Conservation (phyloP, 2,888 invertebrate genomes). For the Drosophila melanosoma region DNA sequence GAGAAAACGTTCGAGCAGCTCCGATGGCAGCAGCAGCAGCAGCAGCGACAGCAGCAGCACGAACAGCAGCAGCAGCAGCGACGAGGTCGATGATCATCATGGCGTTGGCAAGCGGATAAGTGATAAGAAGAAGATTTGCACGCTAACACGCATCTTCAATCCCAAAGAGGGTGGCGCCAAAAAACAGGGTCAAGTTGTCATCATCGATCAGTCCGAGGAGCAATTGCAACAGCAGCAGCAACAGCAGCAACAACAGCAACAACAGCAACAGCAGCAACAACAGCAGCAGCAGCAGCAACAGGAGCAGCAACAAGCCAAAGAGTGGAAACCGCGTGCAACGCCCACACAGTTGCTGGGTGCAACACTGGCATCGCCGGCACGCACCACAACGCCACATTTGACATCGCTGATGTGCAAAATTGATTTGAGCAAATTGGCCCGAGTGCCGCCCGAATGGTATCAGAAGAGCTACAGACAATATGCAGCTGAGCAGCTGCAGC, state of each 20-base stretch:
- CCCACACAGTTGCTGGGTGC: slow-evolving; percentile 73
- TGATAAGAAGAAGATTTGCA: slow-evolving; percentile 90
- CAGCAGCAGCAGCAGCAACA: slow-evolving; percentile 29
- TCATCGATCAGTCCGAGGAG: slow-evolving; percentile 88
- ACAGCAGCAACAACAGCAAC: slow-evolving; percentile 84
- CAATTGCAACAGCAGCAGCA: slow-evolving; percentile 82
- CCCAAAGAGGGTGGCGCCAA: slow-evolving; percentile 91
- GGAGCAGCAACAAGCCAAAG: slow-evolving; percentile 50
- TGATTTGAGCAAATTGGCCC: slow-evolving; percentile 80
- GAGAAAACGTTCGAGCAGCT: slow-evolving; percentile 46
- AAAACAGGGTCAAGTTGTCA: slow-evolving; percentile 90
- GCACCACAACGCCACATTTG: slow-evolving; percentile 66
- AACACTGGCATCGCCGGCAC: slow-evolving; percentile 58
- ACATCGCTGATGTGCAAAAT: slow-evolving; percentile 83
- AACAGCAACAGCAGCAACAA: slow-evolving; percentile 52
- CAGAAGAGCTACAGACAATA: slow-evolving; percentile 76
- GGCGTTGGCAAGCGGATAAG: slow-evolving; percentile 82
- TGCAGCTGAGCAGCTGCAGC: slow-evolving; percentile 48
- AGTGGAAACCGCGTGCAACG: slow-evolving; percentile 69
- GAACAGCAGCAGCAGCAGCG: slow-evolving; percentile 69
- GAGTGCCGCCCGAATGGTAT: slow-evolving; percentile 81
- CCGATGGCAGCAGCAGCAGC: slow-evolving; percentile 40
- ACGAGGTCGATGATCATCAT: slow-evolving; percentile 59
- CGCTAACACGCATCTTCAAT: slow-evolving; percentile 89
- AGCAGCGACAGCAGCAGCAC: slow-evolving; percentile 66